Conservation (phyloP, 2,888 invertebrate genomes). For the Formica aserva region DNA sequence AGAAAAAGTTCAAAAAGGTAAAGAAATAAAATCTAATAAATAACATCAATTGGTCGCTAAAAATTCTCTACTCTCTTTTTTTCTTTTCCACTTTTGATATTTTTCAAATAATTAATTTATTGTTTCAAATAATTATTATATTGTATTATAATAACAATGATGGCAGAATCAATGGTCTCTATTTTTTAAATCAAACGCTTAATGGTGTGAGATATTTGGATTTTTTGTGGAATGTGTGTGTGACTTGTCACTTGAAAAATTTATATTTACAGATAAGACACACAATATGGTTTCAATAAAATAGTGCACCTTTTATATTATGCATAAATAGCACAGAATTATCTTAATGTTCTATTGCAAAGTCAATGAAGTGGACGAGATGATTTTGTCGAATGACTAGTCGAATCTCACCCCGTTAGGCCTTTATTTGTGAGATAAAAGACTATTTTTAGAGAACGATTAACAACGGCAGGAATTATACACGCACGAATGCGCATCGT, state of each 20-base stretch:
- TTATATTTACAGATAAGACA: neutral
- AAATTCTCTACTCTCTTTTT: neutral
- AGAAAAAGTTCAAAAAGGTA: constrained; percentile 56
- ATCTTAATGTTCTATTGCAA: neutral
- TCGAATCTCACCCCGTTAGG: neutral
- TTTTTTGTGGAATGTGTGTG: neutral
- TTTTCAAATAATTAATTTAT: too few species aligned
- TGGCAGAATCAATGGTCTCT: too few species aligned
- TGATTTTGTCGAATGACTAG: neutral
- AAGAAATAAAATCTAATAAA: constrained; percentile 72
- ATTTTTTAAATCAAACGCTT: neutral
- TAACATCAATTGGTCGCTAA: constrained; percentile 48
- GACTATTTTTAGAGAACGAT: neutral
- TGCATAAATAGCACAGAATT: neutral
- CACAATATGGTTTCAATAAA: neutral
- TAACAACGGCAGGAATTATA: neutral
- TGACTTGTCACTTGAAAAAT: neutral
- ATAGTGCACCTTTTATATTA: neutral
- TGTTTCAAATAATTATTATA: too few species aligned
- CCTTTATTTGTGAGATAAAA: neutral
- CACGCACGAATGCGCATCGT: too few species aligned
- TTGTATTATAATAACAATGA: too few species aligned
- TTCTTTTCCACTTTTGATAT: neutral
- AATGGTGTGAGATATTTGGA: neutral
- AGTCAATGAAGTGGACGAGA: neutral